Conservation (phyloP, 1,140 invertebrate genomes). For the Drosophila murphyi region DNA sequence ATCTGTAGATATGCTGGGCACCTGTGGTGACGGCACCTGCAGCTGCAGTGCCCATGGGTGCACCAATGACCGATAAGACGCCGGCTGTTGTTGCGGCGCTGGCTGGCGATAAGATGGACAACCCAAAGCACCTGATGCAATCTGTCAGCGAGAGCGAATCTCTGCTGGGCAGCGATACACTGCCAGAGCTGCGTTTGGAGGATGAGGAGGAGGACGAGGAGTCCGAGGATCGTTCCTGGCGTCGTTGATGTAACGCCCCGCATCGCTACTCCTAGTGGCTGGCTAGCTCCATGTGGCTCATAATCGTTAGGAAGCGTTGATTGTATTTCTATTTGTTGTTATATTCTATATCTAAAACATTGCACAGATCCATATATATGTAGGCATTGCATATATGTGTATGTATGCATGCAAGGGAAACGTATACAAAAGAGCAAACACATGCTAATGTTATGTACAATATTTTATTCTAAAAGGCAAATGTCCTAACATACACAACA, state of each 20-base stretch:
- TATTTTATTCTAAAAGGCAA: conserved; percentile 39
- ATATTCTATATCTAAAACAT: conserved; percentile 72
- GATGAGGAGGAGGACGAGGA: conserved; percentile 84
- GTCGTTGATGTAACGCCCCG: conserved; percentile 78
- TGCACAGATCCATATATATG: conserved; percentile 20
- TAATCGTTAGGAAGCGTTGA: conserved; percentile 60
- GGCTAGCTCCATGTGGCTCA: conserved; percentile 52
- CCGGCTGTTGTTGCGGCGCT: conserved; percentile 6
- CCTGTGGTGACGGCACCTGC: conserved; percentile 65
- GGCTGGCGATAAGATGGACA: conserved; percentile 38
- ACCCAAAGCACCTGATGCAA: conserved; percentile 64
- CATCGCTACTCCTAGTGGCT: conserved; percentile 41
- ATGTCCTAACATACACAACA: background rate
- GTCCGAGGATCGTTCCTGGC: conserved; percentile 83
- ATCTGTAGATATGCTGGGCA: conserved; percentile 76
- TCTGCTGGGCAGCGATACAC: conserved; percentile 67
- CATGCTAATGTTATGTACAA: conserved; percentile 39
- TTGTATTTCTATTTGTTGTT: conserved; percentile 75
- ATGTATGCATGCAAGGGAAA: conserved; percentile 25
- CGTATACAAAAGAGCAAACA: conserved; percentile 29
- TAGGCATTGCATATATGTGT: background rate
- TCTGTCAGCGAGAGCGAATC: conserved; percentile 75
- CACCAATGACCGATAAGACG: conserved; percentile 54
- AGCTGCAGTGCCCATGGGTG: conserved; percentile 57
- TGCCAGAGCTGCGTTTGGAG: conserved; percentile 80